Base-by-base conservation (phyloP, 2,888 invertebrate species). In the Branchellion lobata region DNA sequence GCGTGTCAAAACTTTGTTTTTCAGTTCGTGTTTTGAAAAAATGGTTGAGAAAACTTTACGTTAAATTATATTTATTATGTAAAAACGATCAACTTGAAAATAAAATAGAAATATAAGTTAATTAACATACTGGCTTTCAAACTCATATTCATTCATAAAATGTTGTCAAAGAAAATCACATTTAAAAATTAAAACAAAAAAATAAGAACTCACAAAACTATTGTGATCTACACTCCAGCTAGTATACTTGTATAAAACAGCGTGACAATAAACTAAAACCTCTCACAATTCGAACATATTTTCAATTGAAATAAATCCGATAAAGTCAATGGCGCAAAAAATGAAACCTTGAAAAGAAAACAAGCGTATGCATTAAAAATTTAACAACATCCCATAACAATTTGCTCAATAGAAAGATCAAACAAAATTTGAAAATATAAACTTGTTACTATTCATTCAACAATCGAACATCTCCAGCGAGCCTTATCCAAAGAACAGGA, bases 151-250 rank as follows among this genome's bases (percentile, higher is more conserved):
- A 57, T 57, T 14, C 21, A 57, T 57, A 57, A 57, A 57, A 57
- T 57, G 21, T 57, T 57, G 61, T 57, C 61, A 57, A n/a, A 57
- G 24, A 57, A 57, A 57, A 57, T 57, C 61, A 57, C 61, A 57
- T 57, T 18, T 18, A 57, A 57, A 57, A 57, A 57, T 57, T 57
- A 57, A 57, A 57, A 5, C 5, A 57, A 57, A 57, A 57, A 57
- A 18, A 57, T 18, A 57, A 14, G 3, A 24, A 57, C 5, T 57
- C 24, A 57, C 61, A 14, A 57, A 57, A 24, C 21, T 24, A 57
- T 57, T 18, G n/a, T 57, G 21, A 57, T 57, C 61, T 57, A 57
- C 8, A 24, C 61, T 57, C 61, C 3, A 57, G 21, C 21, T 57
- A 24, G n/a, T 57, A 57, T 24, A 57, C 3, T 40, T 40, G 40